Conservation (phyloP, 2,113 vertebrate genomes). For the Azemiops feae region DNA sequence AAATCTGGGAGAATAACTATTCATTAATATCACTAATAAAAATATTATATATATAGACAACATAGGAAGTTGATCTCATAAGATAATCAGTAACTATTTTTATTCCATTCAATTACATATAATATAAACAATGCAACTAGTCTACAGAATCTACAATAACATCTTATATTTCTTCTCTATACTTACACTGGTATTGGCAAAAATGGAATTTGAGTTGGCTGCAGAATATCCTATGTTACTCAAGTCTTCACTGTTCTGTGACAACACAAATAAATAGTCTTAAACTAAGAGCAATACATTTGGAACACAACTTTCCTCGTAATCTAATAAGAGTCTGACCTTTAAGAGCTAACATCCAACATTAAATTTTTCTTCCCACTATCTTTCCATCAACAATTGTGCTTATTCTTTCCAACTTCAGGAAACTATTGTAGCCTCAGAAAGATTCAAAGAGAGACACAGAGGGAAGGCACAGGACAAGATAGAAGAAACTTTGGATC, state of each 20-base stretch:
- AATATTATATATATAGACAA: neutral
- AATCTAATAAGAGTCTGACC: neutral
- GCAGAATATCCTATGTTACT: slow-evolving; percentile 87
- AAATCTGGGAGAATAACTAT: neutral
- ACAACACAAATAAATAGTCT: slow-evolving; percentile 54
- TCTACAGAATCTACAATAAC: neutral
- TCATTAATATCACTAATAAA: neutral
- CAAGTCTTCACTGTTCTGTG: slow-evolving; percentile 86
- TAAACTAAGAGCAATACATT: slow-evolving; percentile 42
- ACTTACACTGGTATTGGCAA: slow-evolving; percentile 87
- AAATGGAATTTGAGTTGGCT: slow-evolving; percentile 89
- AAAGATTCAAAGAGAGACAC: neutral
- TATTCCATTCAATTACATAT: slow-evolving; percentile 1
- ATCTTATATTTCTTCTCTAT: slow-evolving; percentile 10
- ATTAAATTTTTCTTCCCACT: neutral
- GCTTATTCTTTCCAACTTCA: neutral
- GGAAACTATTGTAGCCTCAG: neutral
- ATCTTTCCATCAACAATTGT: neutral
- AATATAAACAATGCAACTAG: neutral
- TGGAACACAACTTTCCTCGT: neutral
- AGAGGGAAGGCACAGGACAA: no score
- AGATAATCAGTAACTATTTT: neutral
- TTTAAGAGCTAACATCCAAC: neutral
- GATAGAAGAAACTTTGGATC: no score
- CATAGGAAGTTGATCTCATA: neutral